Evolutionary conservation across 2,888 invertebrate genomes (phyloP), one percentile per base, ranked within the genome.

Genomic region (Toxonevra muliebris): DNA sequence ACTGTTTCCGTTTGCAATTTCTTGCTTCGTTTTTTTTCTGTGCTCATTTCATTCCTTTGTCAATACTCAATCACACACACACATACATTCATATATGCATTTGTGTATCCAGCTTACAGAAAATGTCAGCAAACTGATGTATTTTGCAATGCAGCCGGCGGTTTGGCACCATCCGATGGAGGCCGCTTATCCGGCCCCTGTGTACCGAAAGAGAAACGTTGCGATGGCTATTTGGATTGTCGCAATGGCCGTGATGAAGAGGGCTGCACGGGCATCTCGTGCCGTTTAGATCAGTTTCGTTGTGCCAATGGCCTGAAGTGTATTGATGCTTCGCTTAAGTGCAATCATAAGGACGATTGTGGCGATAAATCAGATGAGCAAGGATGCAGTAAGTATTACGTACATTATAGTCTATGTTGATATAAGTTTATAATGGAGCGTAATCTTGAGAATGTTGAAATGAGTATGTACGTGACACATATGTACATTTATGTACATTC

Each of bases 181-280:
- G 83, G 88, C 30, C 84, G 84, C 40, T 69, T 82, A 63, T 89
- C 90, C 70, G 93, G 93, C 19, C 92, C 94, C 20, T 97, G 97
- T 85, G 91, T 97, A 82, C 93, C 94, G 59, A 92, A 92, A 84
- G 91, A 92, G 76, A 96, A 95, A 84, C 92, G 90, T 81, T 97
- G 97, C 86, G 95, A 97, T 82, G 97, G 97, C 79, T 92, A 90
- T 81, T 81, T 91, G 80, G 96, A 97, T 86, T 97, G 97, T 84
- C 89, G 95, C 68, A 92, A 91, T 69, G 91, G 91, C 43, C 90
- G 89, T 70, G 96, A 96, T 82, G 95, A 95, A 82, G 90, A 91
- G 70, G 90, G 89, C 68, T 96, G 95, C 82, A 86, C 88, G 1
- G 90, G 89, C 45, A 85, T 88, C 12, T 86, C 92, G 52, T 96